Base-by-base conservation (phyloP, 2,888 invertebrate genomes). In the Cremastobaeus sp. region DNA sequence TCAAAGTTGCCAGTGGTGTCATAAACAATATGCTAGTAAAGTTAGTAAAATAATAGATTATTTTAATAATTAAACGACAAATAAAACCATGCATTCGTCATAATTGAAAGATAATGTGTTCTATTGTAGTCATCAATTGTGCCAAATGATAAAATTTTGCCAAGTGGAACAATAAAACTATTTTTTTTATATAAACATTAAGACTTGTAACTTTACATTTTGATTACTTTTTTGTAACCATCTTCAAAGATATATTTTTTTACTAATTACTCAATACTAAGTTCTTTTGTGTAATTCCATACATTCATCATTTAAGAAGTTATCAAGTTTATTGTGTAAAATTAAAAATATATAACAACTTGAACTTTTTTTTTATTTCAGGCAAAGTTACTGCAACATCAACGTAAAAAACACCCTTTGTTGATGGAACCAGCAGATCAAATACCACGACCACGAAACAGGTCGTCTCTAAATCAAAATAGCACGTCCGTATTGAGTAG, bases 11-110 rank as follows among this genome's bases (percentile, higher is more conserved):
- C 90, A 90, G 62, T 94, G 92, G 90, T 97, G 96, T 84, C 94
- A 95, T 85, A 94, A 95, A 77, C 96, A 96, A 88, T 96, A 96
- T 87, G 94, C 94, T 17, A 93, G 95, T 79, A 93, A 94, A 79
- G 91, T 91, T 17, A 90, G 66, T 66, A 21, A 43, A 15, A 21
- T 1, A 25, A 3, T 8, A 25, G 8, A 8, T 5, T 8, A 5
- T 25, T 8, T 25, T 8, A 25, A 25, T 50, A 8, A 50, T 37
- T 39, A 35, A n/a, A 28, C 17, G 14, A 20, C n/a, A 11, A 30
- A n/a, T 25, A 48, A 30, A 4, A 12, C 8, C 8, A 5, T 25
- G 4, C 3, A 25, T 8, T 25, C 25, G 8, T 25, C 25, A 25
- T 8, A 25, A 25, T n/a, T n/a, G n/a, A n/a, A n/a, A n/a, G n/a